These are phyloP conservation scores for Epinephelus fuscoguttatus DNA, from an alignment of 2,113 vertebrate genomes.

Conservation along the genomic window DNA sequence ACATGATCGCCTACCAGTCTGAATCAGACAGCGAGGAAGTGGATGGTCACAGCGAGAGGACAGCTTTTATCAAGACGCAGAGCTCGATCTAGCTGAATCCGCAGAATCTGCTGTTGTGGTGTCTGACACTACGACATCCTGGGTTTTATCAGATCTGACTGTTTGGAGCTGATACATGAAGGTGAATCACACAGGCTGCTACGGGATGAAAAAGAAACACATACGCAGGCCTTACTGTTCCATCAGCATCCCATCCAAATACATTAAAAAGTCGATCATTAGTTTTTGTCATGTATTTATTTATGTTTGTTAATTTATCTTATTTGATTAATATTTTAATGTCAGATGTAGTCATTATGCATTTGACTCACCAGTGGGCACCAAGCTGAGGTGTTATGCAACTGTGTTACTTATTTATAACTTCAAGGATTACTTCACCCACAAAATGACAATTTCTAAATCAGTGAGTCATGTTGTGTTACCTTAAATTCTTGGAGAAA, in stretches of 20 bases:
- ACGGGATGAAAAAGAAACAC: neutral
- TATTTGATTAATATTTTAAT: conserved; percentile 2
- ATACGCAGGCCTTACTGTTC: conserved; percentile 56
- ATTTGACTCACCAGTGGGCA: conserved; percentile 15
- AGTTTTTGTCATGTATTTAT: conserved; percentile 47
- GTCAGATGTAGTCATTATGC: conserved; percentile 33
- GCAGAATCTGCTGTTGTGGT: conserved; percentile 6
- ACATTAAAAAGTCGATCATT: conserved; percentile 4
- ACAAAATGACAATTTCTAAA: too few relatives aligned
- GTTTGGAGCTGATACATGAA: neutral
- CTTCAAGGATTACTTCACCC: too few relatives aligned
- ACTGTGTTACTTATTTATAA: conserved; percentile 1
- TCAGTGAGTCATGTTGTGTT: too few relatives aligned
- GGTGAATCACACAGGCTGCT: conserved; percentile 3
- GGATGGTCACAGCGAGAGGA: conserved; percentile 91
- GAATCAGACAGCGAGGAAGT: conserved; percentile 93
- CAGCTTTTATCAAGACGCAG: conserved; percentile 97
- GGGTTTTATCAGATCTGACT: conserved; percentile 25
- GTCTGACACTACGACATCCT: neutral
- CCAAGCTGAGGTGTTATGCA: conserved; percentile 27
- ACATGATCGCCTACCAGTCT: conserved; percentile 80
- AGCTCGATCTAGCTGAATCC: conserved; percentile 88
- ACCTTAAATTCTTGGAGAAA: too few relatives aligned
- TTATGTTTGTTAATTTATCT: conserved; percentile 41
- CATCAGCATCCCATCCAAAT: conserved; percentile 18